Percentiles rank a stretch among this genome's conserved stretches.
Conservation (phyloP, 2,113 vertebrate genomes). For the Athene cunicularia region DNA sequence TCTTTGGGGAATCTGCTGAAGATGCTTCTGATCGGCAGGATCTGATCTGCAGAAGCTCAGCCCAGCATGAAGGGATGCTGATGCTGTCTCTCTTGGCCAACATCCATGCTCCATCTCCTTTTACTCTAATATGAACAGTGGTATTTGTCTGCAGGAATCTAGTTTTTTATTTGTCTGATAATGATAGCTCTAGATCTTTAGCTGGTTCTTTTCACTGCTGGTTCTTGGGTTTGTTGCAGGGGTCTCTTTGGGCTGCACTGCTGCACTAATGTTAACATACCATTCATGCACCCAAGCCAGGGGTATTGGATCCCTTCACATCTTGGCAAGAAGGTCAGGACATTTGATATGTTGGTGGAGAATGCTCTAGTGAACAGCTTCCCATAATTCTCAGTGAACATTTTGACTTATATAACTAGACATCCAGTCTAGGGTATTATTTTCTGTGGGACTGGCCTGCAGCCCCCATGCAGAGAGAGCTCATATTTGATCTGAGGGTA, state of each 20-base stretch:
- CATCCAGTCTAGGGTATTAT: rapidly evolving
- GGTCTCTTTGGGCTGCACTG: background rate
- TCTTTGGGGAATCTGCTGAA: background rate
- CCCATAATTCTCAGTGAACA: rapidly evolving
- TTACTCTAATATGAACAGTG: background rate
- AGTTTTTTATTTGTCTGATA: background rate
- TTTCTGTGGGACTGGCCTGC: background rate
- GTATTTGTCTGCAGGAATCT: background rate
- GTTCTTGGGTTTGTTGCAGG: background rate
- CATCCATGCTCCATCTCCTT: background rate
- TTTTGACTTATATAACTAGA: background rate
- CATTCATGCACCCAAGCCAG: rapidly evolving
- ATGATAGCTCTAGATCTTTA: background rate
- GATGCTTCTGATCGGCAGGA: background rate
- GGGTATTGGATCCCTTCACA: rapidly evolving
- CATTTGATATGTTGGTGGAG: rapidly evolving
- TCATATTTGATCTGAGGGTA: background rate
- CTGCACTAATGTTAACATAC: too few relatives aligned
- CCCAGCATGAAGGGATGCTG: background rate
- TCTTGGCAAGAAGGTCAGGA: background rate
- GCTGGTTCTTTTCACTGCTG: background rate
- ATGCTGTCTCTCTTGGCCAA: background rate
- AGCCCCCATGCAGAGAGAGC: background rate
- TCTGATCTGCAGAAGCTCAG: background rate
- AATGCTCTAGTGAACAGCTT: background rate